A percentile compares a stretch with the other conserved stretches of the same genome.
phyloP scores from a whole-genome alignment of 2,888 invertebrate genomes.

The Xestobium rufovillosum region DNA sequence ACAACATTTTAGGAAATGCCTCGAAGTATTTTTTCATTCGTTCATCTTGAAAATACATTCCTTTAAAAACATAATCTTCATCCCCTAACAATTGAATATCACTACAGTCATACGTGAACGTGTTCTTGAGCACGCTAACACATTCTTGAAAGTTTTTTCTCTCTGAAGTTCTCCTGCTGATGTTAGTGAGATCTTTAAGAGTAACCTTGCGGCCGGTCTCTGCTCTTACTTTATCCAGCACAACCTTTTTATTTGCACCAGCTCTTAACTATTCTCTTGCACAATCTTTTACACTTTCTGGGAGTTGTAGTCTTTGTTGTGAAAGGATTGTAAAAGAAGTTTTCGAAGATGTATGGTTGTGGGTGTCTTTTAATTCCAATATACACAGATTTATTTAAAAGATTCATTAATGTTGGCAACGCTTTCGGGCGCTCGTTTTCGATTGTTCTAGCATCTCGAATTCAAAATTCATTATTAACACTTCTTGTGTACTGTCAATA shows the following conservation, averaged over 20 bases:
- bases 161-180: constrained; percentile 11
- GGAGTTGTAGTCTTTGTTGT: constrained; percentile 12
- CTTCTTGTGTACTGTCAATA: constrained; percentile 1
- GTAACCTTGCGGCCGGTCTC: constrained; percentile 14
- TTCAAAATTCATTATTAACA: constrained; percentile 1
- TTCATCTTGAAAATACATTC: constrained; percentile 13
- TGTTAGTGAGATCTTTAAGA: constrained; percentile 15
- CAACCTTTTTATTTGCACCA: constrained; percentile 15
- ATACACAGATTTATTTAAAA: constrained; percentile 12
- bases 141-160: constrained; percentile 12
- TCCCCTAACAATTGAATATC: constrained; percentile 7
- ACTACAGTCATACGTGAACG: constrained; percentile 4
- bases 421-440: constrained; percentile 1
- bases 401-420: neutral
- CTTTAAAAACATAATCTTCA: constrained; percentile 11
- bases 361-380: constrained; percentile 14
- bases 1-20: constrained; percentile 11
- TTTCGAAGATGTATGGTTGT: constrained; percentile 14
- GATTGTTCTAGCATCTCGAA: constrained; percentile 3
- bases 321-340: constrained; percentile 11
- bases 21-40: constrained; percentile 13
- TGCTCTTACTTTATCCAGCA: constrained; percentile 13
- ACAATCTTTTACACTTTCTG: constrained; percentile 11
- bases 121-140: constrained; percentile 9
- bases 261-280: constrained; percentile 13